Evolutionary conservation across 2,888 invertebrate genomes (phyloP).

Genomic region (Molanna angustata): DNA sequence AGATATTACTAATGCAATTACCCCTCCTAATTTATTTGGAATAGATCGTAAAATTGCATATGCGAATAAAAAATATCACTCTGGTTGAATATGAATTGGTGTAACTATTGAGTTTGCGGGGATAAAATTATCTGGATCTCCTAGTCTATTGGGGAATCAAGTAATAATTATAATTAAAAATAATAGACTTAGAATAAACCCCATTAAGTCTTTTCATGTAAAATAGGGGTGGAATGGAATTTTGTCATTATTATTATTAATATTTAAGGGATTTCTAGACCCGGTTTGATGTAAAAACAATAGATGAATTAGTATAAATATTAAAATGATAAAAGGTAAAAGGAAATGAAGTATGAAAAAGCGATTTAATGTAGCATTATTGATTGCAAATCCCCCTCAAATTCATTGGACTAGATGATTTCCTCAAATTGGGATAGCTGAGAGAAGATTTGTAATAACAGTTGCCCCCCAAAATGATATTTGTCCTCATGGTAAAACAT

Average conservation of each 20-base stretch:
- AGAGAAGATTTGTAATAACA: slow-evolving; percentile 74
- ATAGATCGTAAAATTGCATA: slow-evolving; percentile 79
- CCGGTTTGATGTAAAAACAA: slow-evolving; percentile 65
- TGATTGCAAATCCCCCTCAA: slow-evolving; percentile 74
- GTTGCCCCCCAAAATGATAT: slow-evolving; percentile 80
- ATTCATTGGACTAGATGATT: slow-evolving; percentile 63
- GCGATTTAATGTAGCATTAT: slow-evolving; percentile 72
- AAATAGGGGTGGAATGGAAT: slow-evolving; percentile 68
- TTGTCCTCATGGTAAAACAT: slow-evolving; percentile 76
- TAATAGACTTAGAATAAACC: slow-evolving; percentile 57
- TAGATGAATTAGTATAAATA: slow-evolving; percentile 62
- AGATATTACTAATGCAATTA: slow-evolving; percentile 62
- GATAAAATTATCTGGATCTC: slow-evolving; percentile 73
- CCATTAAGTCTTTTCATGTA: slow-evolving; percentile 61
- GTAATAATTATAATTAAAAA: slow-evolving; percentile 53
- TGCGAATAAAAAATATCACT: slow-evolving; percentile 83
- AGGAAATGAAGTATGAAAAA: slow-evolving; percentile 75
- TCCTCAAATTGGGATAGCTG: slow-evolving; percentile 69
- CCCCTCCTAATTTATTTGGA: slow-evolving; percentile 77
- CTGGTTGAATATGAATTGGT: slow-evolving; percentile 75
- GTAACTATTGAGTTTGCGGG: slow-evolving; percentile 67
- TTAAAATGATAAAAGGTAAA: slow-evolving; percentile 64
- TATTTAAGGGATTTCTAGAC: slow-evolving; percentile 65
- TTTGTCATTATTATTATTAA: slow-evolving; percentile 65
- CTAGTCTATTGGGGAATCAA: slow-evolving; percentile 58